Evolutionary conservation across 2,888 invertebrate genomes (phyloP).

Genomic region (Lamellibrachia satsuma): DNA sequence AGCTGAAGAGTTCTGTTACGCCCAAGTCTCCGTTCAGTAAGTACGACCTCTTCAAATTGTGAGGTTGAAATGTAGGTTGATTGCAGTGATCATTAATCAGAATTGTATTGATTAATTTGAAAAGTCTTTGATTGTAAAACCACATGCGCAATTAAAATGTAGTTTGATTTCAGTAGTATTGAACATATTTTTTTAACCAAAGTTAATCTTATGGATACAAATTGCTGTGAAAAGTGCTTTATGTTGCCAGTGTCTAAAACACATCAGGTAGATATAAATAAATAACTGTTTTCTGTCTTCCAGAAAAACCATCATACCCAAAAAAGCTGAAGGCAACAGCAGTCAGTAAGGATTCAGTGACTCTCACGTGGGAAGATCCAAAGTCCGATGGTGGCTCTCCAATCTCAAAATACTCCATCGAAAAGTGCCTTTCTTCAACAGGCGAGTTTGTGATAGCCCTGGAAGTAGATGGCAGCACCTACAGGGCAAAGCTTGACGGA

Average conservation of each 20-base stretch:
- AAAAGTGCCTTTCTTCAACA: constrained; percentile 17
- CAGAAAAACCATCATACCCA: constrained; percentile 43
- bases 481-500: neutral
- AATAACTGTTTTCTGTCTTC: neutral
- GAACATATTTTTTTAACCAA: no score
- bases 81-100: constrained; percentile 49
- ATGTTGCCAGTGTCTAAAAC: no score
- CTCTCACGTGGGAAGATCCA: constrained; percentile 59
- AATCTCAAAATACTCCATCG: constrained; percentile 37
- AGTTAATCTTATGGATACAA: no score
- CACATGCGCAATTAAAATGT: no score
- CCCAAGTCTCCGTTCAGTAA: constrained; percentile 38
- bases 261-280: no score
- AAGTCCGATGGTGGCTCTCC: constrained; percentile 51
- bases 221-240: no score
- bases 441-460: neutral
- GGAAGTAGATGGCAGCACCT: constrained; percentile 17
- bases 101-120: neutral
- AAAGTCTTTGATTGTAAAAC: no score
- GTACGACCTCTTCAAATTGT: neutral
- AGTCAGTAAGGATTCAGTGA: constrained; percentile 30
- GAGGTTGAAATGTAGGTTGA: neutral
- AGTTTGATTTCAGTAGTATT: no score
- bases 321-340: constrained; percentile 28
- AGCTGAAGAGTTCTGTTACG: constrained; percentile 76